A percentile compares a stretch with the other conserved stretches of the same genome.
phyloP scores from a whole-genome alignment of 2,113 vertebrate species.

The Paramisgurnus dabryanus region DNA sequence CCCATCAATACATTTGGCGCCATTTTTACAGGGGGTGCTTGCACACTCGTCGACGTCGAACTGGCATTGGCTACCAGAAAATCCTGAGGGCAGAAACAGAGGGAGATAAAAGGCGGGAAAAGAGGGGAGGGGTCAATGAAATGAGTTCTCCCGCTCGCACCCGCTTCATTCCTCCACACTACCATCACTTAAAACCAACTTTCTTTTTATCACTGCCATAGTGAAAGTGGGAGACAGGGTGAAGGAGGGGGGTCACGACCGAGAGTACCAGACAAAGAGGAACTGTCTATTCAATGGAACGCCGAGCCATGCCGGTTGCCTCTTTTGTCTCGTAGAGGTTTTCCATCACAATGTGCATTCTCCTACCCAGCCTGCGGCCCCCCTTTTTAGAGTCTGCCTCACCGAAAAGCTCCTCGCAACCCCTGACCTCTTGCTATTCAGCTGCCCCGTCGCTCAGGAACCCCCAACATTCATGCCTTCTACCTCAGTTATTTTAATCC shows the following conservation, averaged over 20 bases:
- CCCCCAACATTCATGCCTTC: slow-evolving; percentile 59
- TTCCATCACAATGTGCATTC: slow-evolving; percentile 78
- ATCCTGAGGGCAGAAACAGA: slow-evolving; percentile 75
- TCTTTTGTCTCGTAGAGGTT: slow-evolving; percentile 69
- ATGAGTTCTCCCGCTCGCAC: slow-evolving; percentile 62
- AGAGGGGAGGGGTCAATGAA: slow-evolving; percentile 45
- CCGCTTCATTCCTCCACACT: slow-evolving; percentile 57
- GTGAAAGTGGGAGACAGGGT: slow-evolving; percentile 16
- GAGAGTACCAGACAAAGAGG: slow-evolving; percentile 67
- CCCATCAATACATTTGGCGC: slow-evolving; percentile 89
- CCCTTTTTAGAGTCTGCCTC: slow-evolving; percentile 37
- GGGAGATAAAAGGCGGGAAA: slow-evolving; percentile 35
- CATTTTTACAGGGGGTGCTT: slow-evolving; percentile 93
- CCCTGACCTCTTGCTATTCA: slow-evolving; percentile 68
- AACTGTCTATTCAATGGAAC: slow-evolving; percentile 70
- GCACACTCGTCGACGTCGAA: slow-evolving; percentile 92
- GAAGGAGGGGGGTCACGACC: slow-evolving; percentile 67
- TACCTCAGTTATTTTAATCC: slow-evolving; percentile 60
- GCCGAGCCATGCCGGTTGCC: slow-evolving; percentile 70
- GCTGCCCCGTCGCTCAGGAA: slow-evolving; percentile 64
- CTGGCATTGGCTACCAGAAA: slow-evolving; percentile 87
- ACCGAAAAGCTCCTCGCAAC: slow-evolving; percentile 63
- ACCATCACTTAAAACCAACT: slow-evolving; percentile 35
- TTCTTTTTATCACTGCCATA: slow-evolving; percentile 25
- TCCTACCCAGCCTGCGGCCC: slow-evolving; percentile 62